Evolutionary conservation across 2,888 invertebrate species (phyloP).

Genomic region (Campoletis raptor): DNA sequence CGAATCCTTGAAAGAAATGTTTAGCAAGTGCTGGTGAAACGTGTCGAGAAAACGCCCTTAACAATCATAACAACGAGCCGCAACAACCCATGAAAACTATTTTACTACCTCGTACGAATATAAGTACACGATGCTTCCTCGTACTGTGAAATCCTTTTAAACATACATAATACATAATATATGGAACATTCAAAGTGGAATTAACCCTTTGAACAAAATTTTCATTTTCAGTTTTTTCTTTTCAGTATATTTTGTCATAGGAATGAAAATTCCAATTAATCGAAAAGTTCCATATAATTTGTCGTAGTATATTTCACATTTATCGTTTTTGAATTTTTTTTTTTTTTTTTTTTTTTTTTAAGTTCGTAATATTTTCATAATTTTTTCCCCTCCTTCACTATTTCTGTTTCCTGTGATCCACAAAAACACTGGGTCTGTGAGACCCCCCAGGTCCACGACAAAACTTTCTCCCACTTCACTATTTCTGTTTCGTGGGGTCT

Average conservation of each 20-base stretch:
- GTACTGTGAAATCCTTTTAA: conserved; percentile 35
- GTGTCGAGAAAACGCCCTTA: conserved; percentile 25
- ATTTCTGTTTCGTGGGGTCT: too few relatives aligned
- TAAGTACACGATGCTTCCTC: conserved; percentile 34
- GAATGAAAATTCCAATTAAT: not conserved
- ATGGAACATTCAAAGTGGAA: not conserved
- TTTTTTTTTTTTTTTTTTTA: too few relatives aligned
- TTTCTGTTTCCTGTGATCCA: too few relatives aligned
- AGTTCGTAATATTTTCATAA: too few relatives aligned
- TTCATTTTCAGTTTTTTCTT: not conserved
- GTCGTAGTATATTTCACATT: not conserved
- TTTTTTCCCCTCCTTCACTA: too few relatives aligned
- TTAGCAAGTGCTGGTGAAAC: conserved; percentile 6
- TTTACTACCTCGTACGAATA: conserved; percentile 58
- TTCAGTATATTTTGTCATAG: not conserved
- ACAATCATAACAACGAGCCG: conserved; percentile 32
- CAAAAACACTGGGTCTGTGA: too few relatives aligned
- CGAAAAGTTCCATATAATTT: not conserved
- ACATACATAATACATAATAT: conserved; percentile 13
- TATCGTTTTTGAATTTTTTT: too few relatives aligned
- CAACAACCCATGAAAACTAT: conserved; percentile 65
- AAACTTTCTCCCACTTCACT: too few relatives aligned
- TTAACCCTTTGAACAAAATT: not conserved
- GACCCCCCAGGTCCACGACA: too few relatives aligned
- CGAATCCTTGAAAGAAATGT: conserved; percentile 8